Evolutionary conservation across 2,888 invertebrate species (phyloP).

Genomic region (Noctua pronuba): DNA sequence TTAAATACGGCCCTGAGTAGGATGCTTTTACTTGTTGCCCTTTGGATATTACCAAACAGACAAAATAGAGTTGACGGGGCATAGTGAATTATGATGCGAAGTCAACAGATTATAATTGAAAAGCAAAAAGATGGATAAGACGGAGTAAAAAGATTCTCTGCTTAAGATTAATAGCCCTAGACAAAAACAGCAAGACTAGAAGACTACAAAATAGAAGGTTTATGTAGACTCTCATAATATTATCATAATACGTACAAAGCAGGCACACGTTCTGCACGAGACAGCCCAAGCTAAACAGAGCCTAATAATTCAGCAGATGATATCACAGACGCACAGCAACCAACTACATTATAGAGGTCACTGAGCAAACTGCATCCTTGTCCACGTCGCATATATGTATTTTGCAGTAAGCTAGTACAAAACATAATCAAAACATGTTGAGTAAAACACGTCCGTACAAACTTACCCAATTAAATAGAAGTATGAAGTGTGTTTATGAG

Average conservation of each 20-base stretch:
- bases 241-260: slow-evolving; percentile 3
- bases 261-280: slow-evolving; percentile 13
- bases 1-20: too few relatives aligned
- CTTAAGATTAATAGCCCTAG: not conserved
- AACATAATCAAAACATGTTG: not conserved
- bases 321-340: slow-evolving; percentile 26
- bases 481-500: slow-evolving; percentile 15
- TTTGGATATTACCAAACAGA: not conserved
- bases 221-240: slow-evolving; percentile 3
- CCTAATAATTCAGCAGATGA: slow-evolving; percentile 35
- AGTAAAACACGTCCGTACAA: slow-evolving; percentile 2
- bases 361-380: slow-evolving; percentile 19
- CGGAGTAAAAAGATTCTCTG: not conserved
- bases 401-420: slow-evolving; percentile 9
- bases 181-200: slow-evolving; percentile 3
- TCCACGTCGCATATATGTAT: slow-evolving; percentile 1
- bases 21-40: not conserved
- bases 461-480: slow-evolving; percentile 25
- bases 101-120: not conserved
- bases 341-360: slow-evolving; percentile 31
- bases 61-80: not conserved
- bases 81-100: not conserved
- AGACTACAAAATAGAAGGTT: too few relatives aligned
- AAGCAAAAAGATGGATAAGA: not conserved
- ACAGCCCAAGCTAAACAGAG: slow-evolving; percentile 47